These are phyloP conservation scores for Torymus tubicola DNA, from an alignment of 2,888 invertebrate species.

Conservation along the genomic window DNA sequence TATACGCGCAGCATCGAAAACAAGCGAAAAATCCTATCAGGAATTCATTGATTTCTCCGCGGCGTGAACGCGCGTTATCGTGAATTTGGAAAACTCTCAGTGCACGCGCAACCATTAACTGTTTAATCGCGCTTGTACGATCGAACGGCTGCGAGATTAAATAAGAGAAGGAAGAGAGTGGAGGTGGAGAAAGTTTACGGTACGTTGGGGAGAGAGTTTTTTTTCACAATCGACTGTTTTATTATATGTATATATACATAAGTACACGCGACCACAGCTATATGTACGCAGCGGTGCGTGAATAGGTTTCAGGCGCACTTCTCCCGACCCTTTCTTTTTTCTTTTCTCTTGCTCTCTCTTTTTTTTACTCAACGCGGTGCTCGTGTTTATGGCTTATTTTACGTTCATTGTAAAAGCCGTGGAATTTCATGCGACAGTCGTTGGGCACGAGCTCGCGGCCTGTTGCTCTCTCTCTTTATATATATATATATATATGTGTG, in stretches of 20 bases:
- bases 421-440: constrained; percentile 19
- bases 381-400: constrained; percentile 41
- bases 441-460: neutral
- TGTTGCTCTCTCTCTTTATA: neutral
- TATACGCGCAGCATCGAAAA: neutral
- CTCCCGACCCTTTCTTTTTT: constrained; percentile 4
- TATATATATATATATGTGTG: too few species aligned
- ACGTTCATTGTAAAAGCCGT: constrained; percentile 38
- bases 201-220: neutral
- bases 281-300: neutral
- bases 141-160: too few species aligned
- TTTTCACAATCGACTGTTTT: constrained; percentile 20
- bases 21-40: constrained; percentile 15
- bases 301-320: constrained; percentile 35
- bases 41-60: constrained; percentile 1
- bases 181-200: too few species aligned
- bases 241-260: neutral
- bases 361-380: constrained; percentile 7
- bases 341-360: neutral
- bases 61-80: too few species aligned
- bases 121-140: too few species aligned
- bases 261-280: neutral
- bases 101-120: too few species aligned
- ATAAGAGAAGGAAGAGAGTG: too few species aligned
- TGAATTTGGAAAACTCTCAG: too few species aligned